Base-by-base conservation (phyloP, 2,888 invertebrate species). In the Orchesella flavescens region DNA sequence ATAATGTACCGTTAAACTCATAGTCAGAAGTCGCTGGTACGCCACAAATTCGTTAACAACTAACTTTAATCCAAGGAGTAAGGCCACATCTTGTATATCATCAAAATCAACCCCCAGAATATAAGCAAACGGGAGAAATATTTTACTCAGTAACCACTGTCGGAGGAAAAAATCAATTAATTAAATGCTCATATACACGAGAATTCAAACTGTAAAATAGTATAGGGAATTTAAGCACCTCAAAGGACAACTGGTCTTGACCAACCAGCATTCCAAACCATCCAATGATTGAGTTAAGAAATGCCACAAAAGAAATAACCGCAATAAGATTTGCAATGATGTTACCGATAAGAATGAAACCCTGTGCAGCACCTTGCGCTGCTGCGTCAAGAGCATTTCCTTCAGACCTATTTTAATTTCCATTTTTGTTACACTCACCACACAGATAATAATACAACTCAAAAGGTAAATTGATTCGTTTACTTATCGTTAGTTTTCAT, bases 21-120 rank as follows among this genome's bases (percentile, higher is more conserved):
- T 82, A n/a, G 0, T 21, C 91, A 0, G 94, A 93, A 98, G 92
- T 66, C 93, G 91, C 89, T 94, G 92, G 89, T 96, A 98, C 0
- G 97, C 97, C 0, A 97, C 94, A 90, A 98, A 97, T 90, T 98
- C 98, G 89, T 98, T 98, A 17, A 97, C 93, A 17, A 96, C 94
- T 0, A 95, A 95, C 91, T 98, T 98, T 21, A 96, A 91, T 0
- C 97, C 98, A 63, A 98, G 94, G 10, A 98, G 92, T 46, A 93
- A 93, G 0, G 94, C 97, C 0, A 98, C 96, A 34, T 92, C 90
- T 88, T 94, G 93, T 85, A 95, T 95, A 87, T 96, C 94, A 0
- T 92, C 91, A 59, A 89, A 87, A 10, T 90, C 90, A 0, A 92
- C 91, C 2, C 93, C 99, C 94, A 99, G 95, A 13, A 95, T 89